Conservation (phyloP, 2,113 vertebrate genomes). For the Misgurnus anguillicaudatus region DNA sequence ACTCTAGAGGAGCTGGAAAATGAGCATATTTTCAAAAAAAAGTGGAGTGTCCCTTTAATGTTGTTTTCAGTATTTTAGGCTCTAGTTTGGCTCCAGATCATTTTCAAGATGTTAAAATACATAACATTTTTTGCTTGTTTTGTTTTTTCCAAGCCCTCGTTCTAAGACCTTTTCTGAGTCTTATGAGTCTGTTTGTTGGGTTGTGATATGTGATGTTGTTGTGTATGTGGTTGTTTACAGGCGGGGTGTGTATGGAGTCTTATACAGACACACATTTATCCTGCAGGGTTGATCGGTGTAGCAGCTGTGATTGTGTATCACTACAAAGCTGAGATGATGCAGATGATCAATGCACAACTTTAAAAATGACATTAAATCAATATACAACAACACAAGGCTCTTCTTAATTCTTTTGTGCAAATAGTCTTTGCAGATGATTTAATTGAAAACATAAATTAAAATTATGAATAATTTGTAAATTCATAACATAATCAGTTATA, state of each 20-base stretch:
- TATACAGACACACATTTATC: conserved; percentile 60
- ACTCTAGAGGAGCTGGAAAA: no score
- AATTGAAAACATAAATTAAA: no score
- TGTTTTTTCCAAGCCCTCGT: background rate
- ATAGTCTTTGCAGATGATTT: background rate
- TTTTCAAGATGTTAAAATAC: background rate
- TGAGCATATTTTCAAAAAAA: no score
- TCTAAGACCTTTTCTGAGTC: background rate
- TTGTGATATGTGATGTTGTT: conserved; percentile 38
- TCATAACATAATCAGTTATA: no score
- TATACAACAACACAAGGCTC: background rate
- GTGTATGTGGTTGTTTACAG: conserved; percentile 65
- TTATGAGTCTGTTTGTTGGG: background rate
- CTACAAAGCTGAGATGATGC: conserved; percentile 60
- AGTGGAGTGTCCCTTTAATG: no score
- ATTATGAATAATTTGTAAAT: no score
- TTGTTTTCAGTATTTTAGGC: no score
- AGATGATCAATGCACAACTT: conserved; percentile 44
- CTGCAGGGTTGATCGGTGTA: conserved; percentile 64
- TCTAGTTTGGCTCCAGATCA: no score
- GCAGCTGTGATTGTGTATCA: conserved; percentile 59
- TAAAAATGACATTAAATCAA: conserved; percentile 19
- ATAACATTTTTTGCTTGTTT: background rate
- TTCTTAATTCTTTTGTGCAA: background rate
- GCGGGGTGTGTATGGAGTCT: conserved; percentile 54